Conservation (phyloP, 2,113 vertebrate genomes). For the Onychostruthus taczanowskii region DNA sequence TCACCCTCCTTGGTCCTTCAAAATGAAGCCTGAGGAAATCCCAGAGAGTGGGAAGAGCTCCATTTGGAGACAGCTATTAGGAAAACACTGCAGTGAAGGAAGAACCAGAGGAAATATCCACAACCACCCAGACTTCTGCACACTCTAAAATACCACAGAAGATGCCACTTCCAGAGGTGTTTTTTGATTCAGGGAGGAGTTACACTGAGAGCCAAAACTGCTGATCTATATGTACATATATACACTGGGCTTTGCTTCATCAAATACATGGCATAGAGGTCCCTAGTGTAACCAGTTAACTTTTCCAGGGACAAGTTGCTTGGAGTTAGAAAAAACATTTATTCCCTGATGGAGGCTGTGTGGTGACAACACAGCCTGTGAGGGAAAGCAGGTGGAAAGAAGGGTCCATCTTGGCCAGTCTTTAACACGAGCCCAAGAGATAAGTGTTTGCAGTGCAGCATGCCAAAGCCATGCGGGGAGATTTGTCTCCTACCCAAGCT, state of each 20-base stretch:
- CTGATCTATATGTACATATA: rapidly evolving
- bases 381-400: conserved; percentile 41
- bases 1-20: neutral
- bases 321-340: conserved; percentile 6
- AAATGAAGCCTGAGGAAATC: conserved; percentile 19
- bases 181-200: neutral
- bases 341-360: neutral
- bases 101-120: neutral
- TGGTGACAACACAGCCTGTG: conserved; percentile 44
- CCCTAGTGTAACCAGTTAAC: neutral
- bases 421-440: neutral
- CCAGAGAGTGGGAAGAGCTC: neutral
- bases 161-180: neutral
- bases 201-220: neutral
- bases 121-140: neutral
- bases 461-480: conserved; percentile 32
- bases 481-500: conserved; percentile 60
- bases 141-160: neutral
- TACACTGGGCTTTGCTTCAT: neutral
- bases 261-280: neutral
- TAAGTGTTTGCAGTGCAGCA: conserved; percentile 47
- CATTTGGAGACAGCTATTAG: neutral
- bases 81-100: neutral
- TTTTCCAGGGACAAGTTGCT: neutral
- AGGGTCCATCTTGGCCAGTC: conserved; percentile 5